Percentiles rank a stretch among this genome's conserved stretches.
Conservation (phyloP, 2,113 vertebrate species). For the Tragelaphus buxtoni region DNA sequence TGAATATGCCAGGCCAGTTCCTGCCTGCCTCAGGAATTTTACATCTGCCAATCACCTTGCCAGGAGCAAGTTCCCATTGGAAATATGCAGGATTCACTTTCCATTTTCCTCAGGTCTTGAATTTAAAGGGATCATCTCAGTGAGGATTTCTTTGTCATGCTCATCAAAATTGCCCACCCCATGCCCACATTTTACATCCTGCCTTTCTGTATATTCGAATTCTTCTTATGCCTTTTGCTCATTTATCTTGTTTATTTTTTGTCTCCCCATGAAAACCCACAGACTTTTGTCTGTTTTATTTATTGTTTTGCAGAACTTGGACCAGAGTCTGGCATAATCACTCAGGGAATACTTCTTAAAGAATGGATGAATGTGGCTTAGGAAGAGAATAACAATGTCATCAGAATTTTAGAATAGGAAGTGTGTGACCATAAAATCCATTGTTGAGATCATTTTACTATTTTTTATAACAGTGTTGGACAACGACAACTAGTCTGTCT, state of each 20-base stretch:
- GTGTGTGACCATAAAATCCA: neutral
- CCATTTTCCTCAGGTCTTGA: neutral
- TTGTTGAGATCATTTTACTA: neutral
- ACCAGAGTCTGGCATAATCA: neutral
- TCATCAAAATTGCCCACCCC: neutral
- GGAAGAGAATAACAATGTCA: neutral
- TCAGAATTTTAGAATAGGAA: neutral
- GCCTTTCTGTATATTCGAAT: neutral
- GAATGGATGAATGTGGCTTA: neutral
- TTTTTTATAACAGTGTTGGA: slow-evolving; percentile 67
- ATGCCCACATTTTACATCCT: neutral
- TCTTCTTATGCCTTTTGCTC: neutral
- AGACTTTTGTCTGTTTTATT: neutral
- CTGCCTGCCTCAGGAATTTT: neutral
- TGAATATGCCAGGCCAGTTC: neutral
- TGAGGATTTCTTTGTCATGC: neutral
- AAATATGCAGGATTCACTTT: neutral
- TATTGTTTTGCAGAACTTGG: neutral
- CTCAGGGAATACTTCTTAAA: neutral
- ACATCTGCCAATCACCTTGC: neutral
- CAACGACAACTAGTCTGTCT: slow-evolving; percentile 79
- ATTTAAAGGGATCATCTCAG: neutral
- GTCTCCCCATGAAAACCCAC: neutral
- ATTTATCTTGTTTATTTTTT: neutral
- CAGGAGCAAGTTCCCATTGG: neutral